A percentile compares a stretch with the other conserved stretches of the same genome.
Conservation (phyloP, 2,797 vertebrate species). For the Sebastes minor region DNA sequence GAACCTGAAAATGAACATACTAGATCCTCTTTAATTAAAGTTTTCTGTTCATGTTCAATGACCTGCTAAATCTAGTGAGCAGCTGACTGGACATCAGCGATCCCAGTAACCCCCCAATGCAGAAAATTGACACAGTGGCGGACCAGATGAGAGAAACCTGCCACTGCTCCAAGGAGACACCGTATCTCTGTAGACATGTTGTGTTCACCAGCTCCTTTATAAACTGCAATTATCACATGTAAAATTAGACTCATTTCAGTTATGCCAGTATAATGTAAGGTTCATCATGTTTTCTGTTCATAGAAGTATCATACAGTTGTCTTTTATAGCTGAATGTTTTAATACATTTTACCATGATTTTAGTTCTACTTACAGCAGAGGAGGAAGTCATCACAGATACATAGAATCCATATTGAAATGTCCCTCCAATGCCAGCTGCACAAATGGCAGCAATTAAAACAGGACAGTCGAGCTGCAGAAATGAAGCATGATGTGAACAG, state of each 20-base stretch:
- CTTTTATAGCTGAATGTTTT: not conserved
- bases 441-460: conserved; percentile 76
- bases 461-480: conserved; percentile 76
- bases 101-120: conserved; percentile 77
- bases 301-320: not conserved
- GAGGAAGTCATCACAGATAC: conserved; percentile 85
- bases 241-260: not conserved
- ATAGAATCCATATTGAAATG: conserved; percentile 83
- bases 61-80: conserved; percentile 72
- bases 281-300: not conserved
- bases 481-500: not conserved
- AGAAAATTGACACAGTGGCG: conserved; percentile 79
- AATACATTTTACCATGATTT: not conserved
- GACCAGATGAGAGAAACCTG: conserved; percentile 82
- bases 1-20: no score
- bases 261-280: not conserved
- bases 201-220: conserved; percentile 80
- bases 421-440: conserved; percentile 84
- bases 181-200: conserved; percentile 73
- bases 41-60: not conserved
- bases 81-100: conserved; percentile 50
- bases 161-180: conserved; percentile 59
- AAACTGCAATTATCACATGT: conserved; percentile 61
- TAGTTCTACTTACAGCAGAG: conserved; percentile 77
- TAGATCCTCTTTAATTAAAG: not conserved